Conservation (phyloP, 2,888 invertebrate genomes). For the Ochropacha duplaris region DNA sequence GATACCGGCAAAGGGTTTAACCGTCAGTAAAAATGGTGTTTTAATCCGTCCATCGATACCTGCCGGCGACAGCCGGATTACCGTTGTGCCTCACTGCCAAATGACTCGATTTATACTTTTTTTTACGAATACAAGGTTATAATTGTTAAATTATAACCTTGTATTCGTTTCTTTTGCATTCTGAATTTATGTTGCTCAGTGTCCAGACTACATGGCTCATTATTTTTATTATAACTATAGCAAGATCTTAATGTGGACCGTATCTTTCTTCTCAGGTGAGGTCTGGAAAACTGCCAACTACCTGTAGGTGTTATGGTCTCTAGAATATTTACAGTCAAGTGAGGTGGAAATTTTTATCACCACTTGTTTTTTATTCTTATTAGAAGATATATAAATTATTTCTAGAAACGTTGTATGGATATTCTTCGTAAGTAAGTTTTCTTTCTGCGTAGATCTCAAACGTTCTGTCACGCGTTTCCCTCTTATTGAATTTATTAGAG, state of each 20-base stretch:
- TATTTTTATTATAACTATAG: constrained; percentile 52
- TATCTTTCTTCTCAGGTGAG: constrained; percentile 63
- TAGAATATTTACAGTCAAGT: constrained; percentile 51
- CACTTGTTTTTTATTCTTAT: constrained; percentile 43
- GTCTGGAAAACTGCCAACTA: constrained; percentile 75
- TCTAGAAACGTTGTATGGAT: constrained; percentile 26
- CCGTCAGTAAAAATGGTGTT: constrained; percentile 74
- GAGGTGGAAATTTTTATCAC: constrained; percentile 44
- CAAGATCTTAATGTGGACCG: constrained; percentile 55
- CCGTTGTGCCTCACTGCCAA: constrained; percentile 53
- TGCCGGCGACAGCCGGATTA: constrained; percentile 73
- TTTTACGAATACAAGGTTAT: constrained; percentile 39
- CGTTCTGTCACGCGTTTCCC: constrained; percentile 60
- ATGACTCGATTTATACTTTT: constrained; percentile 45
- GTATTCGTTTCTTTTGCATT: constrained; percentile 32
- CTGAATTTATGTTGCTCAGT: constrained; percentile 24
- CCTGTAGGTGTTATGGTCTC: constrained; percentile 70
- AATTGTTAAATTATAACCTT: too few species aligned
- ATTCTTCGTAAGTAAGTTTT: constrained; percentile 33
- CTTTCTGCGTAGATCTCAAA: constrained; percentile 39
- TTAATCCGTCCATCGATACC: constrained; percentile 78
- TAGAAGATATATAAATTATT: constrained; percentile 29
- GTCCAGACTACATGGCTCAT: constrained; percentile 38
- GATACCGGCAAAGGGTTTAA: constrained; percentile 59
- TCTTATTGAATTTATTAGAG: constrained; percentile 75